Percentiles rank a stretch among this genome's conserved stretches.
These are phyloP conservation scores for Leptopilina myrica DNA, from an alignment of 2,888 invertebrate genomes.

Conservation along the genomic window DNA sequence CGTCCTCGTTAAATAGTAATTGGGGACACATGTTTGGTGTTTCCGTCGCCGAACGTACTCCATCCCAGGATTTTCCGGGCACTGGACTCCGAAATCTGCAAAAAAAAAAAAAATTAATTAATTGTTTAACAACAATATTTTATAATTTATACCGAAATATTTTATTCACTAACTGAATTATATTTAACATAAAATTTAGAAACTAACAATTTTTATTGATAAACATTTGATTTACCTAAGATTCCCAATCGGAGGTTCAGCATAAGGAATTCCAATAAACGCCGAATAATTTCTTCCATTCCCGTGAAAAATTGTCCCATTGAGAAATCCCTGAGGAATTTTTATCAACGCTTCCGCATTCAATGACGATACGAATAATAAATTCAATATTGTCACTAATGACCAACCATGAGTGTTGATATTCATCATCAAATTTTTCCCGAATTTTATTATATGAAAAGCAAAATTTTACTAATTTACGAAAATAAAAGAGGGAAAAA, in stretches of 20 bases:
- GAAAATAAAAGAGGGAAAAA: not conserved
- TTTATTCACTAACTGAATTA: too few relatives aligned
- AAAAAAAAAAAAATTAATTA: not conserved
- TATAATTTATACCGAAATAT: too few relatives aligned
- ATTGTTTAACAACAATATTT: not conserved
- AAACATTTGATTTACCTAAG: slow-evolving; percentile 59
- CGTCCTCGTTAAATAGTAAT: not conserved
- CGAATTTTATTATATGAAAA: not conserved
- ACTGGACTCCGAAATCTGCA: slow-evolving; percentile 48
- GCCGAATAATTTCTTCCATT: slow-evolving; percentile 37
- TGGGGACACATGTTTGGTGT: slow-evolving; percentile 58
- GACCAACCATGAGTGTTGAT: not conserved
- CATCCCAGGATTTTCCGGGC: slow-evolving; percentile 56
- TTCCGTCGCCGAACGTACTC: slow-evolving; percentile 61
- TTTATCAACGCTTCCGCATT: slow-evolving; percentile 1
- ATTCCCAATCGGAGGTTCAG: slow-evolving; percentile 71
- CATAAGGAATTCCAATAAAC: slow-evolving; percentile 73
- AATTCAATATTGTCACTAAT: not conserved
- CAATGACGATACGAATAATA: not conserved
- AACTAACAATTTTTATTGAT: not conserved
- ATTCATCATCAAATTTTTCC: not conserved
- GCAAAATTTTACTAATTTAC: not conserved
- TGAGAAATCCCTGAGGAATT: not conserved
- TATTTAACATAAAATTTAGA: too few relatives aligned
- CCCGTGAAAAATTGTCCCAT: not conserved